A percentile compares a stretch with the other conserved stretches of the same genome.
phyloP scores from a whole-genome alignment of 2,113 vertebrate species.

The human region DNA sequence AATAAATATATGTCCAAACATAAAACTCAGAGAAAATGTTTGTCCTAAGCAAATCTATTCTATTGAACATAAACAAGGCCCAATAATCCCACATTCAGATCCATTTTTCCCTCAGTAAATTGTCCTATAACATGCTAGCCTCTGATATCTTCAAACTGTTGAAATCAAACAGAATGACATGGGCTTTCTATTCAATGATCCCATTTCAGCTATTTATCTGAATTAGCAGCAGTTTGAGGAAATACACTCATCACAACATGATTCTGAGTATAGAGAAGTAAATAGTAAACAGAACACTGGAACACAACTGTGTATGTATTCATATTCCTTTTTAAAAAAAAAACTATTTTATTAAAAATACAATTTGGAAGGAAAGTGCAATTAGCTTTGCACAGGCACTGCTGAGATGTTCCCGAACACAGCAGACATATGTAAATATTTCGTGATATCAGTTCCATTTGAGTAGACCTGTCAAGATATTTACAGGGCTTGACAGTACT shows the following conservation, averaged over 20 bases:
- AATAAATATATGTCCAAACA: background rate
- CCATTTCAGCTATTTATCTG: background rate
- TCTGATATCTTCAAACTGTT: background rate
- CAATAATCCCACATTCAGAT: background rate
- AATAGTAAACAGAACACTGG: conserved; percentile 61
- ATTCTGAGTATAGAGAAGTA: background rate
- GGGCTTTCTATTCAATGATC: rapidly evolving
- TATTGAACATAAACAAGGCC: background rate
- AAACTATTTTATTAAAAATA: conserved; percentile 39
- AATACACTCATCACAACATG: conserved; percentile 55
- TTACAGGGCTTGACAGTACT: conserved; percentile 85
- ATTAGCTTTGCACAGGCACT: conserved; percentile 65
- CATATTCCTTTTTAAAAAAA: background rate
- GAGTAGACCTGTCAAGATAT: conserved; percentile 85
- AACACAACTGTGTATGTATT: conserved; percentile 61
- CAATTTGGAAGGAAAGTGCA: conserved; percentile 68
- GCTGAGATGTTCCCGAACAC: conserved; percentile 68
- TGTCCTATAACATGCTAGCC: rapidly evolving
- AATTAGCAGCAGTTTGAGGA: conserved; percentile 38
- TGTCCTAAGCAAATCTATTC: background rate
- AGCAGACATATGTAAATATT: conserved; percentile 83
- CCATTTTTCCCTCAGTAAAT: background rate
- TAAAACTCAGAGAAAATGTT: background rate
- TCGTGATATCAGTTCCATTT: conserved; percentile 79
- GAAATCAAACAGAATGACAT: rapidly evolving